Evolutionary conservation across 2,888 invertebrate species (phyloP), one percentile per base, ranked within the genome.

Genomic region (Troides helena): DNA sequence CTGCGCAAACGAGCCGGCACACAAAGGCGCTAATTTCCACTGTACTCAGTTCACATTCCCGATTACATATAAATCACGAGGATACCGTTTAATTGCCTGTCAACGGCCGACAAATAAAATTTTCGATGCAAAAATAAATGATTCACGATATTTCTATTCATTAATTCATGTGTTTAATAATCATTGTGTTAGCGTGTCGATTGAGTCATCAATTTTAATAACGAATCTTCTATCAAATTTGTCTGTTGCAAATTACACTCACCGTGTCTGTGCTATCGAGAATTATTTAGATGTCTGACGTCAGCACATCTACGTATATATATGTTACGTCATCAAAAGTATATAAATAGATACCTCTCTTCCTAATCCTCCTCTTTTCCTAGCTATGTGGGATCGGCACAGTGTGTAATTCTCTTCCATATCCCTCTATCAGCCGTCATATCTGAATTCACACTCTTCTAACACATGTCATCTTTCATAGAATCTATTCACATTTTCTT

Each of bases 181-280:
- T 80, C 78, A 80, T 77, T 78, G 78, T 77, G 72, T 76, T 78
- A 75, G 76, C 74, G 57, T 70, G 71, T 69, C 21, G 81, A 89
- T 89, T 83, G 81, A 88, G 81, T 82, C 86, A 88, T 90, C 84
- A 87, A 85, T 85, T 84, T 84, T 86, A 84, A 87, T 86, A 86
- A 85, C 77, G 74, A 73, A 76, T 81, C 79, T 72, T 76, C 72
- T 79, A 77, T 69, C 71, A 76, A 72, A 69, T 53, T 53, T 69
- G 7, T 62, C 57, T n/a, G 58, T 25, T 30, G 46, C 39, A 46
- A 68, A 57, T 50, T 18, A n/a, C 50, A 66, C 30, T 43, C 10
- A 53, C n/a, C 17, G n/a, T 21, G 36, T 8, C 39, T 61, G 61
- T 53, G 67, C 62, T 67, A 53, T 43, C 2, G 10, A 50, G 23